Conservation (phyloP, 2,797 vertebrate species). For the Falco cherrug region DNA sequence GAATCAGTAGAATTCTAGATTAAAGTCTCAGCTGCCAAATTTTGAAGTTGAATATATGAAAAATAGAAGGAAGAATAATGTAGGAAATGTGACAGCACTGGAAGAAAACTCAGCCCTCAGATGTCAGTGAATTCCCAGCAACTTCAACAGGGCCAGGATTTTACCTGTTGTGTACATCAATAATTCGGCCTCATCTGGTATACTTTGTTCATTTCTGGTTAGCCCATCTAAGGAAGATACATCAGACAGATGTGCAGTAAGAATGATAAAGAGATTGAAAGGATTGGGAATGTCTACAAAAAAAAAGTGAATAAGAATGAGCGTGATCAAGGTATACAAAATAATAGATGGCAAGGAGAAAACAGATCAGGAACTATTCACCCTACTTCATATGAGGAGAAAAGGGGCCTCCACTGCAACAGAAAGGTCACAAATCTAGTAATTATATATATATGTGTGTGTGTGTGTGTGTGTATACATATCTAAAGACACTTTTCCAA, state of each 20-base stretch:
- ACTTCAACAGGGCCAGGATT: not conserved
- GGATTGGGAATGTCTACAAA: not conserved
- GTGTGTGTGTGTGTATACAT: no score
- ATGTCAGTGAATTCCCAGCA: not conserved
- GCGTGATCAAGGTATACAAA: not conserved
- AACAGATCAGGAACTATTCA: not conserved
- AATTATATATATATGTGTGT: not conserved
- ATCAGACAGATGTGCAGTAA: not conserved
- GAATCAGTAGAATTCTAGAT: not conserved
- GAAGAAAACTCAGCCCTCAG: not conserved
- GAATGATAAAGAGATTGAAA: not conserved
- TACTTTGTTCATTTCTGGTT: not conserved
- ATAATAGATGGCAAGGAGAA: not conserved
- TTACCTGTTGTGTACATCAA: not conserved
- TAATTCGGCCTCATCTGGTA: not conserved
- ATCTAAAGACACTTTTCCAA: not conserved
- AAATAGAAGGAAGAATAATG: not conserved
- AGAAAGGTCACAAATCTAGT: not conserved
- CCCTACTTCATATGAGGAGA: not conserved
- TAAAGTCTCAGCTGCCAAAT: constrained; percentile 8
- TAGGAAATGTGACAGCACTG: not conserved
- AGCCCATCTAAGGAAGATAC: not conserved
- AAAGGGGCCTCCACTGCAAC: not conserved
- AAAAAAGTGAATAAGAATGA: not conserved
- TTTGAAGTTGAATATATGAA: not conserved